Conservation (phyloP, 2,888 invertebrate genomes). For the Drosophila setosimentum region DNA sequence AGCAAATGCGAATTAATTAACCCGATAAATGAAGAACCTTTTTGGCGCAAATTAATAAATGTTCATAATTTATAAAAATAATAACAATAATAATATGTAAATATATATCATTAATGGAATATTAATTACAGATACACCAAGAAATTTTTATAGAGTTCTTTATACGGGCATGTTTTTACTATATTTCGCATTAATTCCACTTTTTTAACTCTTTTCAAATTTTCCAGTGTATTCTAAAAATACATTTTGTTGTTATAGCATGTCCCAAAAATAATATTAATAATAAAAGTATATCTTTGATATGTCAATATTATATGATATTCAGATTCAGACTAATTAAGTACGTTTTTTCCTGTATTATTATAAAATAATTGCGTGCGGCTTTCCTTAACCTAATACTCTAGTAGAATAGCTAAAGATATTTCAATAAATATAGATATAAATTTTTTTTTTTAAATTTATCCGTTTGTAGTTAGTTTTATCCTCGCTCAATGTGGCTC, state of each 20-base stretch:
- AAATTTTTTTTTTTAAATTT: conserved; percentile 28
- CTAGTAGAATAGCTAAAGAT: conserved; percentile 8
- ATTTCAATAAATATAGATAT: conserved; percentile 14
- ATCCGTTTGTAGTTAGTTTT: conserved; percentile 66
- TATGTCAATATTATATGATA: neutral
- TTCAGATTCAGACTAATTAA: conserved; percentile 1
- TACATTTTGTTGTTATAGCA: neutral
- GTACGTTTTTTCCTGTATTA: neutral
- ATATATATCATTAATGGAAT: conserved; percentile 9
- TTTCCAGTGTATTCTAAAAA: neutral
- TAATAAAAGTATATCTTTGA: neutral
- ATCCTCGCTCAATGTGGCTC: conserved; percentile 43
- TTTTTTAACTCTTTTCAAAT: conserved; percentile 3
- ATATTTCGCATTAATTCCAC: neutral
- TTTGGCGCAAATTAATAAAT: neutral
- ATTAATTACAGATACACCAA: neutral
- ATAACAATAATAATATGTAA: conserved; percentile 10
- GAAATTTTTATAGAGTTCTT: neutral
- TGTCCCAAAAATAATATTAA: conserved; percentile 24
- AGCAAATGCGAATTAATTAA: neutral
- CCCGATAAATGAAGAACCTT: conserved; percentile 12
- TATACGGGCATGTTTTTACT: conserved; percentile 36
- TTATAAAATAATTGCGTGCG: neutral
- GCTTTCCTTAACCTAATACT: neutral
- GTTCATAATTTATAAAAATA: conserved; percentile 11